Evolutionary conservation across 2,888 invertebrate genomes (phyloP).

Genomic region (Melieria crassipennis): DNA sequence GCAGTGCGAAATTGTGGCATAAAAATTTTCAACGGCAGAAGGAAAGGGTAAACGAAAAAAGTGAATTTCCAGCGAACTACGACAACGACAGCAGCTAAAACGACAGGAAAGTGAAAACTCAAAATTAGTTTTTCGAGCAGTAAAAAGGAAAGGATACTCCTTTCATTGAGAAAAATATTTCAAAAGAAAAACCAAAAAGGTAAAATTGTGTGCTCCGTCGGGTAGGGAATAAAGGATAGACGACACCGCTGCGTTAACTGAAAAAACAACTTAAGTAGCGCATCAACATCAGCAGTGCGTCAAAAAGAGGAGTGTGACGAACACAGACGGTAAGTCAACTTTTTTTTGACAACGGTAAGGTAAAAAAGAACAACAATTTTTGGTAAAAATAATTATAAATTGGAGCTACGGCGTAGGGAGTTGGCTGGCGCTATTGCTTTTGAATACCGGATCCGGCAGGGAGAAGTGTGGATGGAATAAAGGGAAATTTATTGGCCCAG

Average conservation of each 20-base stretch:
- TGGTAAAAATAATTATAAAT: no score
- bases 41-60: background rate
- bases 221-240: no score
- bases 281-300: no score
- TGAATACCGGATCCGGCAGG: no score
- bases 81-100: slow-evolving; percentile 3
- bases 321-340: background rate
- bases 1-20: slow-evolving; percentile 17
- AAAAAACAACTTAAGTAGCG: no score
- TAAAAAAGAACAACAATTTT: no score
- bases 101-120: background rate
- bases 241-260: no score
- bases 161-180: background rate
- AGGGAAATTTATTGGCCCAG: no score
- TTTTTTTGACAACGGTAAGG: background rate
- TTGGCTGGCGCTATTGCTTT: no score
- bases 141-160: background rate
- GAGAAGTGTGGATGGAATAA: no score
- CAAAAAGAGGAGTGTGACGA: background rate
- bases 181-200: background rate
- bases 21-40: background rate
- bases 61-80: background rate
- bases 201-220: background rate
- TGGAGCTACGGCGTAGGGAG: no score
- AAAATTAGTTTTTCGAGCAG: background rate